A percentile compares a stretch with the other conserved stretches of the same genome.
These are phyloP conservation scores for Capreolus pygargus DNA, from an alignment of 2,113 vertebrate genomes.

Conservation along the genomic window DNA sequence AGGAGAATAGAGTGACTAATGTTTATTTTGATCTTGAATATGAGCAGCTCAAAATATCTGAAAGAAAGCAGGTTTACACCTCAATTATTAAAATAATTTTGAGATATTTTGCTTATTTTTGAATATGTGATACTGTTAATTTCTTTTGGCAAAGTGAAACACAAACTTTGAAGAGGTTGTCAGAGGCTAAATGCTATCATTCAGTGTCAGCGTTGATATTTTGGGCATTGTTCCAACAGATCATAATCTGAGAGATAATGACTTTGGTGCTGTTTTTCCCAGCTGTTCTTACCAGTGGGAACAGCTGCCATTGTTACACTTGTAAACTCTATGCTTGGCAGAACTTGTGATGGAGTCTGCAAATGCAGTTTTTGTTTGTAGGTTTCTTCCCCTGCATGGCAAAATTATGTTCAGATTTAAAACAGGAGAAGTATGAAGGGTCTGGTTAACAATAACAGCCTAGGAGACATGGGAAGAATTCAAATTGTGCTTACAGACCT, in stretches of 20 bases:
- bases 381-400: constrained; percentile 42
- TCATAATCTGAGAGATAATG: constrained; percentile 68
- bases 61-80: constrained; percentile 17
- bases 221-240: constrained; percentile 68
- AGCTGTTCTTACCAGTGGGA: constrained; percentile 78
- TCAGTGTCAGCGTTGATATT: constrained; percentile 50
- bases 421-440: neutral
- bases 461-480: constrained; percentile 40
- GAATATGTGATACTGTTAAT: constrained; percentile 11
- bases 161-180: constrained; percentile 4
- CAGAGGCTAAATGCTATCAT: constrained; percentile 44
- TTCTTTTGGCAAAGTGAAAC: constrained; percentile 30
- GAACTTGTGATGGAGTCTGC: constrained; percentile 65
- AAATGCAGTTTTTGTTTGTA: constrained; percentile 62
- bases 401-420: constrained; percentile 51
- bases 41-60: neutral
- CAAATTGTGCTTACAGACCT: fast-evolving
- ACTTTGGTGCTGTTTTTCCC: constrained; percentile 65
- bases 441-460: constrained; percentile 38
- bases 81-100: neutral
- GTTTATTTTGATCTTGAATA: neutral
- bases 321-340: constrained; percentile 69
- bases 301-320: constrained; percentile 79
- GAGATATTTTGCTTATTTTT: constrained; percentile 42
- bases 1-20: neutral